A percentile compares a stretch with the other conserved stretches of the same genome.
phyloP scores from a whole-genome alignment of 2,888 invertebrate genomes.

The Scrobipalpa atriplicella region DNA sequence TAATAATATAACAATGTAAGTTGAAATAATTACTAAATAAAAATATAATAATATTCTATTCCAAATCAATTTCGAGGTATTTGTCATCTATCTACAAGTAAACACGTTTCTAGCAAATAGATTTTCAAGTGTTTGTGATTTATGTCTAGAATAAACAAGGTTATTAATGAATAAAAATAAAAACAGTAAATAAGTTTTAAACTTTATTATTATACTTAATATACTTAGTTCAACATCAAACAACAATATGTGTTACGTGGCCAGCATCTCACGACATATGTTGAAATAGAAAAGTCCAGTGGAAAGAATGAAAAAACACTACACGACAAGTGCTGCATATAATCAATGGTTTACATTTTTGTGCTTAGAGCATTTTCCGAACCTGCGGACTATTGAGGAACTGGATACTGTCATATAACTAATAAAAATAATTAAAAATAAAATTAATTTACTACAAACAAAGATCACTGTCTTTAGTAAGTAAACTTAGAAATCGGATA shows the following conservation, averaged over 20 bases:
- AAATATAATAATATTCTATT: too few relatives aligned
- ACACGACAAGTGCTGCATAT: background rate
- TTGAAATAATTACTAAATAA: too few relatives aligned
- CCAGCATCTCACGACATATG: conserved; percentile 26
- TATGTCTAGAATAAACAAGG: background rate
- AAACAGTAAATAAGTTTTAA: conserved; percentile 16
- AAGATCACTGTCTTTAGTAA: conserved; percentile 5
- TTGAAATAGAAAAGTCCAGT: background rate
- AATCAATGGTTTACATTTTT: conserved; percentile 6
- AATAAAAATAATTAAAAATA: background rate
- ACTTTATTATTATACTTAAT: conserved; percentile 6
- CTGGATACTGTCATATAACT: background rate
- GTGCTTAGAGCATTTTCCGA: conserved; percentile 19
- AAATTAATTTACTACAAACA: background rate
- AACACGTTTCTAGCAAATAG: background rate
- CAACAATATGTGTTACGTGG: conserved; percentile 33
- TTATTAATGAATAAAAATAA: background rate
- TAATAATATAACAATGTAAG: too few relatives aligned
- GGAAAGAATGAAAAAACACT: conserved; percentile 3
- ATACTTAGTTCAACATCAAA: conserved; percentile 33
- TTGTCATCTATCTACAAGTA: too few relatives aligned
- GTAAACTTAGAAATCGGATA: conserved; percentile 26
- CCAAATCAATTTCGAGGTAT: too few relatives aligned
- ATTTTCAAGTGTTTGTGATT: background rate
- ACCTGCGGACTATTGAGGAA: conserved; percentile 16